Percentiles rank a stretch among this genome's conserved stretches.
Evolutionary conservation across 2,797 vertebrate genomes (phyloP).

Genomic region (Spea hammondii): DNA sequence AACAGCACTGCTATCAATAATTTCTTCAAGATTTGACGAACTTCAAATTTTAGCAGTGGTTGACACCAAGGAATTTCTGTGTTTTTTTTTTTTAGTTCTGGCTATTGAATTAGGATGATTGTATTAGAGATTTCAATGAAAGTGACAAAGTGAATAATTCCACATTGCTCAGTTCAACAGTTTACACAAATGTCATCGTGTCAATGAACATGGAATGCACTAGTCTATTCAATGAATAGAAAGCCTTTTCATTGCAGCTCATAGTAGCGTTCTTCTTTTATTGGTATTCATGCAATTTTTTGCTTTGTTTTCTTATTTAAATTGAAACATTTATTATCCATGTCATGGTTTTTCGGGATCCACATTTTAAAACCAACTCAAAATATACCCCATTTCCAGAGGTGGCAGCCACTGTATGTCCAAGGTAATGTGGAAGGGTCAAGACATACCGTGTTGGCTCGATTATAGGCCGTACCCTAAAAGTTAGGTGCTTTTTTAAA

Average conservation of each 20-base stretch:
- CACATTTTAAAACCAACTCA: no score
- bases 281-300: slow-evolving; percentile 25
- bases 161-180: slow-evolving; percentile 11
- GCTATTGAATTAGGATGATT: background rate
- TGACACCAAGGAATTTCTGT: background rate
- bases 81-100: background rate
- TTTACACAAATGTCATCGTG: slow-evolving; percentile 23
- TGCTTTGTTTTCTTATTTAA: background rate
- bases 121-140: slow-evolving; percentile 16
- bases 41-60: no score
- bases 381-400: no score
- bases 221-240: slow-evolving; percentile 12
- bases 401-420: no score
- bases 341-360: no score
- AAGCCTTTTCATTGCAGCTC: slow-evolving; percentile 17
- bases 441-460: no score
- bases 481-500: no score
- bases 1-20: no score
- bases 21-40: no score
- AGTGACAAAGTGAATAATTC: slow-evolving; percentile 31
- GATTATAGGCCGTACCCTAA: no score
- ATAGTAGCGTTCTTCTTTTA: slow-evolving; percentile 3
- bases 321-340: no score
- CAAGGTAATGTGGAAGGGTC: no score
- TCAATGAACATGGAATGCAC: slow-evolving; percentile 30